These are phyloP conservation scores for Pogonomyrmex californicus DNA, from an alignment of 1,140 invertebrate species.

Conservation along the genomic window DNA sequence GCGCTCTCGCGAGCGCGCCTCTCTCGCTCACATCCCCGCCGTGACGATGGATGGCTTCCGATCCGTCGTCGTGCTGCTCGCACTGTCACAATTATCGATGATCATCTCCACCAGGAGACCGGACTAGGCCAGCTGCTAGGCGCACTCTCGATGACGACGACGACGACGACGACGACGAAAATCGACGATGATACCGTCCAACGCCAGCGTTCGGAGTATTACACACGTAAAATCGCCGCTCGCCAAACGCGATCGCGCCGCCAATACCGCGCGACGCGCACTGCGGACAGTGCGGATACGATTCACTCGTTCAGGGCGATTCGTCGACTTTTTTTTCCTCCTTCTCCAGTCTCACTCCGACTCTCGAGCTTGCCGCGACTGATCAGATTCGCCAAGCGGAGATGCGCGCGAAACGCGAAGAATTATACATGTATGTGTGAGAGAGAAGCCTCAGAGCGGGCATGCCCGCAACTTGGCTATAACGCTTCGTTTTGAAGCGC, in stretches of 20 bases:
- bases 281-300: slow-evolving; percentile 63
- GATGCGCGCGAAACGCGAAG: background rate
- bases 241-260: slow-evolving; percentile 12
- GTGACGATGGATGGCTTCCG: background rate
- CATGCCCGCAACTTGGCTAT: too few species aligned
- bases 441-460: too few species aligned
- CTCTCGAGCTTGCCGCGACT: slow-evolving; percentile 42
- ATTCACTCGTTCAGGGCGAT: slow-evolving; percentile 32
- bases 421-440: too few species aligned
- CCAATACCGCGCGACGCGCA: slow-evolving; percentile 56
- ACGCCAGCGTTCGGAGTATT: background rate
- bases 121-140: slow-evolving; percentile 18
- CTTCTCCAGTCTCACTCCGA: slow-evolving; percentile 23
- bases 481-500: too few species aligned
- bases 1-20: slow-evolving; percentile 44
- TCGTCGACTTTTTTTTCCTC: slow-evolving; percentile 62
- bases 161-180: background rate
- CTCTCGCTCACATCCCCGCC: slow-evolving; percentile 51
- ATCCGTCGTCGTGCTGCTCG: slow-evolving; percentile 7
- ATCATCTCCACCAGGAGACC: slow-evolving; percentile 8
- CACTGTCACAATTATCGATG: background rate
- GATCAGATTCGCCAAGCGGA: background rate
- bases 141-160: background rate
- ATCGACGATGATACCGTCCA: background rate
- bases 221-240: background rate